These are phyloP conservation scores for Mohoua ochrocephala DNA, from an alignment of 2,113 vertebrate species.

Conservation along the genomic window DNA sequence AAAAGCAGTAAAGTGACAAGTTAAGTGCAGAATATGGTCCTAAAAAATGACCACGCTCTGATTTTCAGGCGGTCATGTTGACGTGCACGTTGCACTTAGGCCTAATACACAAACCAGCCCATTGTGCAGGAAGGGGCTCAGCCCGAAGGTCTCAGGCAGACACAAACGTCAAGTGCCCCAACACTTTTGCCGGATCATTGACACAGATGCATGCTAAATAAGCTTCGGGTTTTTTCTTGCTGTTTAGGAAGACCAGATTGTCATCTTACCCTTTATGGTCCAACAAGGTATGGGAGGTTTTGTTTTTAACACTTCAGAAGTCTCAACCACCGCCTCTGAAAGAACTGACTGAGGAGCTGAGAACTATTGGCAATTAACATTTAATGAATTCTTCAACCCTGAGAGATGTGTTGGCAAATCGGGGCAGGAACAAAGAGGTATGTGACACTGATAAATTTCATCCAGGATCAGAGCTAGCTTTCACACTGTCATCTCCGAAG, in stretches of 20 bases:
- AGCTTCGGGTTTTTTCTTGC: rapidly evolving
- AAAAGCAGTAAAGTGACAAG: background rate
- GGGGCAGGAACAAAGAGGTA: background rate
- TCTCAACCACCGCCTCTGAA: background rate
- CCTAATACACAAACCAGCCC: background rate
- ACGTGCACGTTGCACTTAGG: rapidly evolving
- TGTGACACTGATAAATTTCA: rapidly evolving
- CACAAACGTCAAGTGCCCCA: background rate
- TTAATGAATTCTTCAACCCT: background rate
- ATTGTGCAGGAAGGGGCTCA: background rate
- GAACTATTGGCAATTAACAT: background rate
- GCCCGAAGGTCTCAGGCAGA: background rate
- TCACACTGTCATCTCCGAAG: background rate
- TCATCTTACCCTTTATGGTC: background rate
- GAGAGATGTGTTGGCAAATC: background rate
- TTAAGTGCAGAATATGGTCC: background rate
- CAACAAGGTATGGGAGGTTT: background rate
- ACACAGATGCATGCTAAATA: rapidly evolving
- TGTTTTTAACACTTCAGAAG: background rate
- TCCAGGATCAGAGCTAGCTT: background rate
- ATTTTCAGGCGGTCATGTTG: background rate
- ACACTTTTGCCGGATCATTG: background rate
- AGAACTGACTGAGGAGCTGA: background rate
- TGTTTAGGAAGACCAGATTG: background rate
- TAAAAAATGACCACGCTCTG: rapidly evolving